A percentile compares a stretch with the other conserved stretches of the same genome.
Evolutionary conservation across 2,113 vertebrate genomes (phyloP).

Genomic region (Tauraco erythrolophus): DNA sequence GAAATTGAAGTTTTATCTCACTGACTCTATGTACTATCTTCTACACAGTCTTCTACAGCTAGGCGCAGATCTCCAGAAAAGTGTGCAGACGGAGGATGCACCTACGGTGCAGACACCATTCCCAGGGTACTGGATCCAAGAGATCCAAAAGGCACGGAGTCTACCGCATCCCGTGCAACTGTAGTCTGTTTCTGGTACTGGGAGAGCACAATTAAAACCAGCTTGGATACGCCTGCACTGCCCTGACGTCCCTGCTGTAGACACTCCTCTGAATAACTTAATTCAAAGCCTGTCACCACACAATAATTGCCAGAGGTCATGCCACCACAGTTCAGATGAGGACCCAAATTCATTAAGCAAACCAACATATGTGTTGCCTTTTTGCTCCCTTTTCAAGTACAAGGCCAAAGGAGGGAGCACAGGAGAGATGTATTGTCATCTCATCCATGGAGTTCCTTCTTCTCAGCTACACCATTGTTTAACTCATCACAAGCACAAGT

Average conservation of each 20-base stretch:
- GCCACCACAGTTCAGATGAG: background rate
- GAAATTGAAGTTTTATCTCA: background rate
- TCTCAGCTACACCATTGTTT: background rate
- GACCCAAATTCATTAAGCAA: background rate
- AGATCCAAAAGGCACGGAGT: background rate
- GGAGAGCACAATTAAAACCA: background rate
- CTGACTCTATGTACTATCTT: rapidly evolving
- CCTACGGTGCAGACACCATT: rapidly evolving
- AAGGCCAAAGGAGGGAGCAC: background rate
- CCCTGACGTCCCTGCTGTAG: background rate
- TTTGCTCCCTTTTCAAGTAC: background rate
- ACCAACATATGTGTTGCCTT: background rate
- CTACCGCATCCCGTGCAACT: rapidly evolving
- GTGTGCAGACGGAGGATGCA: rapidly evolving
- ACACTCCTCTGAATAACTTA: background rate
- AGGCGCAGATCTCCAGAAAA: background rate
- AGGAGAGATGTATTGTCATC: background rate
- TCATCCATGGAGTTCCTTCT: background rate
- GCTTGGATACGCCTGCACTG: background rate
- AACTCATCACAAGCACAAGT: background rate
- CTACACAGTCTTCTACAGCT: background rate
- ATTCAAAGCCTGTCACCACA: background rate
- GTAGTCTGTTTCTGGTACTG: background rate
- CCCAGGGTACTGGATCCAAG: background rate
- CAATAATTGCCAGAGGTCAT: background rate